These are phyloP conservation scores for Peromyscus eremicus DNA, from an alignment of 2,797 vertebrate genomes.

Conservation along the genomic window DNA sequence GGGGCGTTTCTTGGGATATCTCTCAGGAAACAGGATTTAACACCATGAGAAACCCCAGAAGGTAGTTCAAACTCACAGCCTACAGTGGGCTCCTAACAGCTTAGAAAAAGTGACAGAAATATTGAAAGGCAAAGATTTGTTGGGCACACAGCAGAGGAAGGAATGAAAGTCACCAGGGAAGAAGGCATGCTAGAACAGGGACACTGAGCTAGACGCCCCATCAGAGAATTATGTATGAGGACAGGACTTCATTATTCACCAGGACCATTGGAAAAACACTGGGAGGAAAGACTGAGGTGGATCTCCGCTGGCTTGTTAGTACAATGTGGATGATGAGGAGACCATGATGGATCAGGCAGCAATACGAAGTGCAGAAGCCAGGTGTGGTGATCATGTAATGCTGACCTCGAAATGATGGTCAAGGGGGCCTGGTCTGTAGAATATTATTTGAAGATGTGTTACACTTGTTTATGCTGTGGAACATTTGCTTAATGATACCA, in stretches of 20 bases:
- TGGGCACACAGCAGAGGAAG: neutral
- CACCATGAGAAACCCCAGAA: neutral
- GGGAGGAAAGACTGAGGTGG: neutral
- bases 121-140: neutral
- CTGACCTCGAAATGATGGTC: neutral
- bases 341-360: neutral
- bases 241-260: neutral
- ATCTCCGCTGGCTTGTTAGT: neutral
- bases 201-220: neutral
- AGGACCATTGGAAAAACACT: neutral
- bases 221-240: no score
- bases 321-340: neutral
- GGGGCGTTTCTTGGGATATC: no score
- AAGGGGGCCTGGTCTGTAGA: neutral
- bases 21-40: neutral
- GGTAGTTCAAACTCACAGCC: neutral
- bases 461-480: no score
- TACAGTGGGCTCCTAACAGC: neutral
- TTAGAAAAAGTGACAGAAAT: neutral
- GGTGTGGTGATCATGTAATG: neutral
- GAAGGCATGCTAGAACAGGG: neutral
- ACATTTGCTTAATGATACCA: no score
- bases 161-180: neutral
- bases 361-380: neutral
- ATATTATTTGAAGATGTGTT: neutral